Conservation (phyloP, 2,888 invertebrate genomes). For the Perizoma affinitatum region DNA sequence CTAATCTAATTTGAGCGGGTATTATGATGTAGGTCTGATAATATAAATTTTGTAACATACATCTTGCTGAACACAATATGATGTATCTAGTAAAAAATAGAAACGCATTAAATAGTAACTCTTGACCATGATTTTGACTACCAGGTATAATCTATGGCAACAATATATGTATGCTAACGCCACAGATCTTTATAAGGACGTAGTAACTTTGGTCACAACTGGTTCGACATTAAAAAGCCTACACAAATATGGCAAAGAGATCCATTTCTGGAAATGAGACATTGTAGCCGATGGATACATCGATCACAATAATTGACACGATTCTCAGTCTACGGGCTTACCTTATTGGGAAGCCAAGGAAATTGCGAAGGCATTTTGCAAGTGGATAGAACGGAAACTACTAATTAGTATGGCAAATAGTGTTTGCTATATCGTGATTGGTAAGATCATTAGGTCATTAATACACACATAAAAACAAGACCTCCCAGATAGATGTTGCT, state of each 20-base stretch:
- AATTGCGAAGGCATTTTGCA: constrained; percentile 24
- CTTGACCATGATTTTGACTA: no score
- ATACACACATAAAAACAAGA: no score
- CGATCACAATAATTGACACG: constrained; percentile 56
- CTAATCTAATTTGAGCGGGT: no score
- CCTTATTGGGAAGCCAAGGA: constrained; percentile 45
- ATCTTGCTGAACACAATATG: no score
- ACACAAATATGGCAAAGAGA: constrained; percentile 19
- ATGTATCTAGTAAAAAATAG: no score
- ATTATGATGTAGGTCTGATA: no score
- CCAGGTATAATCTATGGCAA: no score
- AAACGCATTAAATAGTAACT: no score
- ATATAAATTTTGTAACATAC: no score
- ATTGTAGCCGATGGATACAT: constrained; percentile 31
- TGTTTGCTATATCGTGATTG: constrained; percentile 4
- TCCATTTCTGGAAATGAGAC: constrained; percentile 27
- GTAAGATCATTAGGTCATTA: constrained; percentile 3
- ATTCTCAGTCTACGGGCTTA: constrained; percentile 45
- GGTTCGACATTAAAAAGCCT: constrained; percentile 10
- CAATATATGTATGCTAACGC: no score
- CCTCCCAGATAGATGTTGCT: no score
- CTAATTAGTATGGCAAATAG: constrained; percentile 19
- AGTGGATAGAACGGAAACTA: constrained; percentile 24
- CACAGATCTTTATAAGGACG: no score
- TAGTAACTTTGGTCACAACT: neutral